phyloP scores from a whole-genome alignment of 2,113 vertebrate species.

The Chloropsis cyanopogon region DNA sequence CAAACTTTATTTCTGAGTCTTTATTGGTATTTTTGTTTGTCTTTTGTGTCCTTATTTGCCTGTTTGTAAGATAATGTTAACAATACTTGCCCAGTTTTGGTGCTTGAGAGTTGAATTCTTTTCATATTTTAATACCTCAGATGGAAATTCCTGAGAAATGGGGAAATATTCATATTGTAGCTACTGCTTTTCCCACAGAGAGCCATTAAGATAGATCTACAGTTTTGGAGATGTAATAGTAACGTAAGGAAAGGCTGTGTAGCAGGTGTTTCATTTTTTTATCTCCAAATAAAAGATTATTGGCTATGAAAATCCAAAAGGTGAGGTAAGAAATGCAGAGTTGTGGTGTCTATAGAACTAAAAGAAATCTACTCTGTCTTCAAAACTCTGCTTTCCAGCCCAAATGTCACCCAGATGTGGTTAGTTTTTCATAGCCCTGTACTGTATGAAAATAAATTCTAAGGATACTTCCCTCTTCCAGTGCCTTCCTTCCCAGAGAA shows the following conservation, averaged over 20 bases:
- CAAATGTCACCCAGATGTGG: not conserved
- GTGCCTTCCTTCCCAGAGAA: not conserved
- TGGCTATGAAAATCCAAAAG: not conserved
- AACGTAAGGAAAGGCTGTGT: not conserved
- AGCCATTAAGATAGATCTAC: not conserved
- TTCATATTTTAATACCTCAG: not conserved
- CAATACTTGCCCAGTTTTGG: not conserved
- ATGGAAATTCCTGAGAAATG: not conserved
- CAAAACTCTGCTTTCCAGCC: not conserved
- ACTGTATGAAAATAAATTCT: not conserved
- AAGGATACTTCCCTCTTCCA: not conserved
- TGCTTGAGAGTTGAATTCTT: not conserved
- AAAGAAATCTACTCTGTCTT: not conserved
- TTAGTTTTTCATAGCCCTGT: not conserved
- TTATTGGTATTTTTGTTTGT: not conserved
- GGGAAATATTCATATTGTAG: not conserved
- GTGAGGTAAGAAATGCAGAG: not conserved
- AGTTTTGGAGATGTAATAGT: not conserved
- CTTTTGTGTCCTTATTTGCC: not conserved
- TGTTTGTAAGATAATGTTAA: not conserved
- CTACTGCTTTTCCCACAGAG: not conserved
- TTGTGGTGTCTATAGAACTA: not conserved
- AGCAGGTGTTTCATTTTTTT: not conserved
- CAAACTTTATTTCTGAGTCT: not conserved
- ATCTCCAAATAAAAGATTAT: not conserved